phyloP scores from a whole-genome alignment of 1,140 invertebrate genomes.

The Oryctes rhinoceros region DNA sequence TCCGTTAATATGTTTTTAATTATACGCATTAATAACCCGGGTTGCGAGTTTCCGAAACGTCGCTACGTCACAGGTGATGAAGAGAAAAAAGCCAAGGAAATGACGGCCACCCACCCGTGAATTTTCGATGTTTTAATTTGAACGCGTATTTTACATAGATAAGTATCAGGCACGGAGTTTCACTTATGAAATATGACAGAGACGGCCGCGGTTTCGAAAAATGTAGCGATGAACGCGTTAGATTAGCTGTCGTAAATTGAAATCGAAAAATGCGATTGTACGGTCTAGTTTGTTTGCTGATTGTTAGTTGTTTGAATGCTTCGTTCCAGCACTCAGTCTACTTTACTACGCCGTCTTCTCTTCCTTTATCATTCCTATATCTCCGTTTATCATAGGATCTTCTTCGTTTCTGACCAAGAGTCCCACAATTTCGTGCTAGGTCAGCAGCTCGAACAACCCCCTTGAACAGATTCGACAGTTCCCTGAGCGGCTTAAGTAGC shows the following conservation, averaged over 20 bases:
- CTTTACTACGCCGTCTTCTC: no score
- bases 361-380: no score
- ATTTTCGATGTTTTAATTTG: constrained; percentile 27
- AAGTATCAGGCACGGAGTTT: constrained; percentile 6
- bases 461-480: no score
- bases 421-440: no score
- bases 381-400: no score
- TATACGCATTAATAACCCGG: constrained; percentile 33
- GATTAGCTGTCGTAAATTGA: constrained; percentile 26
- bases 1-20: constrained; percentile 35
- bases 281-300: no score
- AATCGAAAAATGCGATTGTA: background rate
- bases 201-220: background rate
- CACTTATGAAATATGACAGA: constrained; percentile 26
- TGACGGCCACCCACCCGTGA: background rate
- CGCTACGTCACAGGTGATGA: background rate
- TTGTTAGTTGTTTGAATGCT: no score
- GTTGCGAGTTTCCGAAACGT: background rate
- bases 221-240: background rate
- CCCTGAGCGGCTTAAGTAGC: no score
- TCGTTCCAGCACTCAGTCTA: no score
- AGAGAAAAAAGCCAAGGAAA: background rate
- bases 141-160: constrained; percentile 29
- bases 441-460: no score
- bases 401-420: no score